Base-by-base conservation (phyloP, 2,888 invertebrate genomes). In the Rhopalosiphum nymphaeae region DNA sequence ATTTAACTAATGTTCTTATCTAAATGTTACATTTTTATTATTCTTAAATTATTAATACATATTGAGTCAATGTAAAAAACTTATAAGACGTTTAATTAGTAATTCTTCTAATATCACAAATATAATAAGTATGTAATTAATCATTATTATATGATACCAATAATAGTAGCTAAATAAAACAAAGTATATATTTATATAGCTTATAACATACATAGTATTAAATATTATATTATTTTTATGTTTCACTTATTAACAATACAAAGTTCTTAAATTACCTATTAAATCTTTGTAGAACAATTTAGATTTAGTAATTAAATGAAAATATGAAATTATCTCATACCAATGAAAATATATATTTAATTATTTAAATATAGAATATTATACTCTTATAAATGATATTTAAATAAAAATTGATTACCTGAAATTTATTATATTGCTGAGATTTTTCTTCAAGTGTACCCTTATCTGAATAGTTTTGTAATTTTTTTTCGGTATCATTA, bases 401-500 rank as follows among this genome's bases (percentile, higher is more conserved):
- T 25, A 67, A 46, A 36, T n/a, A 44, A 44, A 84, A 56, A 29
- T 13, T 36, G 5, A 36, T 89, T 96, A 98, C 98, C 97, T 98
- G 98, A 96, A 98, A 99, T 96, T 98, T 98, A 95, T 98, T 98
- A 78, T 98, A 97, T 96, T 99, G 99, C 95, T 98, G 98, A 95
- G 98, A 97, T 96, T 99, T 99, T 95, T 99, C 99, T 95, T 98
- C 98, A 56, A 98, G 96, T 0, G 98, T 98, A 88, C 98, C 97
- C 95, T 98, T 98, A 13, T 98, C 97, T 57, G 97, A 97, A 95
- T 98, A 98, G 95, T 98, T 98, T 96, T 98, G 98, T 93, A 99
- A 96, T 36, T 97, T 97, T 95, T 97, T 97, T 96, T 99, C 99
- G 0, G 98, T 98, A 95, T 98, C 98, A 90, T 97, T 97, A 94